Base-by-base conservation (phyloP, 1,140 invertebrate species). In the Euura lappo region DNA sequence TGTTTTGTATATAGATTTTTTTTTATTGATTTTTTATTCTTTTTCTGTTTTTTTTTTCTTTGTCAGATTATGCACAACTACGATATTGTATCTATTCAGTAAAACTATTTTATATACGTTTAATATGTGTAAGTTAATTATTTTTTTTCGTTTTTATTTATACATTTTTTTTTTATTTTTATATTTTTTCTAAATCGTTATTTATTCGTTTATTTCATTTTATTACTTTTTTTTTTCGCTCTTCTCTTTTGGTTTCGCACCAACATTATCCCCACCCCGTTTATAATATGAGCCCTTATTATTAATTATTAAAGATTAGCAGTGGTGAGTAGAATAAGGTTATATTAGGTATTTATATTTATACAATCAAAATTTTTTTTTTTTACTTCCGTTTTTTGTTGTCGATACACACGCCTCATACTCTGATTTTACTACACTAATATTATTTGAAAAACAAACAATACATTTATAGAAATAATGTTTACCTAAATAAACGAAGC, bases 291-390 rank as follows among this genome's bases (percentile, higher is more conserved):
- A 28, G 28, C 28, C 79, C 78, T 81, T 84, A 84, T 78, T 13
- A 72, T 65, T 82, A 85, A 83, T 28, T 81, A 78, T 80, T 80
- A 82, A 77, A 76, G 66, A 76, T 83, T 80, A 81, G 77, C 75
- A 72, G 68, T 78, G 74, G 28, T 79, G 51, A 60, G 74, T 82
- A 81, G 51, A 79, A 74, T 77, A 77, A 70, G 60, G 13, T 60
- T 80, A 74, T 79, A 70, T 75, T 77, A 75, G 71, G 44, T 69
- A 76, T 75, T 72, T 78, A 75, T 76, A 76, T 76, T 77, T 80
- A 77, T 78, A 75, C 77, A 67, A 60, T 8, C 51, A 60, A 60
- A 60, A 60, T 11, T 11, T 60, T 60, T 60, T 28, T 28, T 28
- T 28, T 28, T 28, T 28, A 28, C 28, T 28, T 28, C 28, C 28